These are phyloP conservation scores for Lomographa bimaculata DNA, from an alignment of 2,888 invertebrate genomes.

Conservation along the genomic window DNA sequence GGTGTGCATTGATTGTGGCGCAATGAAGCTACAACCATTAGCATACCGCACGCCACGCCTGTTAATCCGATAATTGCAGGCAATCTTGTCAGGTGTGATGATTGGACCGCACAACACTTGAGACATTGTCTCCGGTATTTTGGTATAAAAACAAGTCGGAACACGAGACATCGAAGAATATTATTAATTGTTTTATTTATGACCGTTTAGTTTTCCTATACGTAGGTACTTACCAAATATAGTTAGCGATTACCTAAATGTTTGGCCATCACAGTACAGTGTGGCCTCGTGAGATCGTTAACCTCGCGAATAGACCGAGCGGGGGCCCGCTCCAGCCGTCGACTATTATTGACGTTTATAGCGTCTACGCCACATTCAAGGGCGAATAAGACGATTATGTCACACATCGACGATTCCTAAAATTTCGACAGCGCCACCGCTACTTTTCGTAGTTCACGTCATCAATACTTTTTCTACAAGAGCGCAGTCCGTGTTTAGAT, in stretches of 20 bases:
- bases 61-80: constrained; percentile 18
- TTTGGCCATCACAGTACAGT: constrained; percentile 26
- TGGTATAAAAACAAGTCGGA: not conserved
- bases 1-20: constrained; percentile 40
- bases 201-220: constrained; percentile 1
- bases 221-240: constrained; percentile 3
- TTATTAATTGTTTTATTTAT: constrained; percentile 1
- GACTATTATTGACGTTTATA: constrained; percentile 47
- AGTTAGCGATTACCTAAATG: constrained; percentile 8
- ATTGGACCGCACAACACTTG: constrained; percentile 5
- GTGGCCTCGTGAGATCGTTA: constrained; percentile 75
- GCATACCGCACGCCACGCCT: constrained; percentile 9
- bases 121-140: not conserved
- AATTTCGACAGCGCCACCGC: not conserved
- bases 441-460: constrained; percentile 3
- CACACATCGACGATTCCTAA: constrained; percentile 34
- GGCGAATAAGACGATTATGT: constrained; percentile 62
- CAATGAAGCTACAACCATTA: constrained; percentile 15
- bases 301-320: constrained; percentile 65
- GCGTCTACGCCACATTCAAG: constrained; percentile 64
- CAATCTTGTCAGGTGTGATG: constrained; percentile 15
- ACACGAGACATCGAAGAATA: not conserved
- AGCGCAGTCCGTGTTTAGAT: constrained; percentile 30
- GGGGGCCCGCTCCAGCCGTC: constrained; percentile 44
- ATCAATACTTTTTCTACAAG: not conserved